Conservation (phyloP, 2,888 invertebrate genomes). For the Dasypolia templi region DNA sequence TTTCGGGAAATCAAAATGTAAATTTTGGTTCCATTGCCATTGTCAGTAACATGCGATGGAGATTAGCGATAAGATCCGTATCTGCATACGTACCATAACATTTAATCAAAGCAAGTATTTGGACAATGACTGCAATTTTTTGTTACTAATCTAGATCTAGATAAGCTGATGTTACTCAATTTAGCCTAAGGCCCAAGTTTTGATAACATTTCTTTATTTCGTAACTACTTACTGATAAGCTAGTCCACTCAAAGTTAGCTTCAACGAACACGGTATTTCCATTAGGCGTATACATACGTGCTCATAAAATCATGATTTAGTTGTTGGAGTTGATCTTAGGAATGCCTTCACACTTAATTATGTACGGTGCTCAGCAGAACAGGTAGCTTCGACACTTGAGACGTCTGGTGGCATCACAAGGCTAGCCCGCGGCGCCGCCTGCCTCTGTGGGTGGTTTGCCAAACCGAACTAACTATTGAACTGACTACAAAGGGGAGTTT, state of each 20-base stretch:
- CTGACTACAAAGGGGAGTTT: slow-evolving; percentile 31
- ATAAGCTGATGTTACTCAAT: slow-evolving; percentile 38
- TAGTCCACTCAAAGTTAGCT: slow-evolving; percentile 26
- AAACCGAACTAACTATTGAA: slow-evolving; percentile 51
- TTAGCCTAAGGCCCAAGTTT: slow-evolving; percentile 14
- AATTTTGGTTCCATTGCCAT: slow-evolving; percentile 18
- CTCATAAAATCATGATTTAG: slow-evolving; percentile 27
- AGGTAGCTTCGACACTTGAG: slow-evolving; percentile 85
- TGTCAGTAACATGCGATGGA: slow-evolving; percentile 31
- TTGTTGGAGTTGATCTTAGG: slow-evolving; percentile 51
- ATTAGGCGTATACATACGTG: slow-evolving; percentile 32
- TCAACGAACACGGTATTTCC: slow-evolving; percentile 45
- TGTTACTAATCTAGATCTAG: slow-evolving; percentile 27
- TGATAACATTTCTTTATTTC: slow-evolving; percentile 46
- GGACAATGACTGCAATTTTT: slow-evolving; percentile 18
- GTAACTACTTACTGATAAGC: slow-evolving; percentile 41
- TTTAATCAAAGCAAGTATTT: slow-evolving; percentile 27
- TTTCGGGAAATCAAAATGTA: slow-evolving; percentile 22
- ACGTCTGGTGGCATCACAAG: slow-evolving; percentile 82
- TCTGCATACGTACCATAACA: slow-evolving; percentile 17
- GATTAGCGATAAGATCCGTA: slow-evolving; percentile 49
- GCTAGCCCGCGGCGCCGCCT: slow-evolving; percentile 60
- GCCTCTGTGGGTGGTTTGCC: slow-evolving; percentile 51
- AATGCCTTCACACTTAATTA: slow-evolving; percentile 77
- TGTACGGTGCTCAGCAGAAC: slow-evolving; percentile 73